Conservation (phyloP, 2,113 vertebrate genomes). For the Paramormyrops kingsleyae region DNA sequence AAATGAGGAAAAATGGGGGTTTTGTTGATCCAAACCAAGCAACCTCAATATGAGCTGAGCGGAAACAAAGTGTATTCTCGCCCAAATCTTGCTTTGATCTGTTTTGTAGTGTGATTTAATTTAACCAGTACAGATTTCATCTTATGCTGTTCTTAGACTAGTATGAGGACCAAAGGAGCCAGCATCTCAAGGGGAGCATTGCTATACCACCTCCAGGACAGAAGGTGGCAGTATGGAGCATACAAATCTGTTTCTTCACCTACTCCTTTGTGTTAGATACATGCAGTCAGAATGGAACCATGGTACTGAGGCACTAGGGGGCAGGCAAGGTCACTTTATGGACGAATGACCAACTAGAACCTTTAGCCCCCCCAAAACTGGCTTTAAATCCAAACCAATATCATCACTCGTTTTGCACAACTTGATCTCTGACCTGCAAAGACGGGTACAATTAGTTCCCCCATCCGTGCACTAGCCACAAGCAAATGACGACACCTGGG, state of each 20-base stretch:
- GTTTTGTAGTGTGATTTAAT: background rate
- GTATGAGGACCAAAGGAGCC: slow-evolving; percentile 25
- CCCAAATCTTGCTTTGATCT: background rate
- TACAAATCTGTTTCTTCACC: background rate
- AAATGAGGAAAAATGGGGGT: background rate
- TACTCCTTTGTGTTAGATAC: background rate
- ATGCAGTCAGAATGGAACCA: slow-evolving; percentile 7
- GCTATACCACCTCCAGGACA: slow-evolving; percentile 25
- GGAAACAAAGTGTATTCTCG: background rate
- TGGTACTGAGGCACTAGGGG: background rate
- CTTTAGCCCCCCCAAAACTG: background rate
- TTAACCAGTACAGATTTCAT: background rate
- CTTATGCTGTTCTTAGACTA: background rate
- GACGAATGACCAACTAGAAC: background rate
- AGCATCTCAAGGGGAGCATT: background rate
- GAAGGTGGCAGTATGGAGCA: slow-evolving; percentile 6
- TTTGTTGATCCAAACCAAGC: background rate
- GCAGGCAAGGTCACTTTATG: background rate
- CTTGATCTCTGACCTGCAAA: slow-evolving; percentile 8
- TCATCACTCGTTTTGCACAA: background rate
- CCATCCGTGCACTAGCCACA: background rate
- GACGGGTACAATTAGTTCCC: background rate
- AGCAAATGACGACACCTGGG: background rate
- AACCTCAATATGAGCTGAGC: background rate
- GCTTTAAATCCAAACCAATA: background rate